A percentile compares a stretch with the other conserved stretches of the same genome.
Conservation (phyloP, 2,888 invertebrate species). For the Amitus sp. region DNA sequence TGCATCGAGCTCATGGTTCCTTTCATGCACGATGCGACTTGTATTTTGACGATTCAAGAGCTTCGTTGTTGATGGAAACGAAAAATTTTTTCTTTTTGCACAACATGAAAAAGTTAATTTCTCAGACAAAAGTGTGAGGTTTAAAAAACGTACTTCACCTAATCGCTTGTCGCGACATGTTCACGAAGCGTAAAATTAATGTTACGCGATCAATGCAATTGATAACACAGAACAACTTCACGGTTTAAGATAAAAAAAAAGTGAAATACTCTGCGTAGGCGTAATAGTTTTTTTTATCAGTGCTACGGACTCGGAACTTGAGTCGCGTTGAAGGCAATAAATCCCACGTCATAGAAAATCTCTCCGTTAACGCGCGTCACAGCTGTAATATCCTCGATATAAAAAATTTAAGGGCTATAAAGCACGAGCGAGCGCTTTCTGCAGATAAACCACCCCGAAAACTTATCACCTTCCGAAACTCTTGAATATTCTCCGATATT, state of each 20-base stretch:
- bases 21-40: too few species aligned
- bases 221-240: too few species aligned
- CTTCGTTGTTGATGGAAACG: too few species aligned
- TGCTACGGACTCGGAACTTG: not conserved
- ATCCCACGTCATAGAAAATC: not conserved
- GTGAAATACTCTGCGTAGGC: not conserved
- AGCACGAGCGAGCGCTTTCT: constrained; percentile 14
- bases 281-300: not conserved
- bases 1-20: too few species aligned
- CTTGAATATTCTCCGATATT: too few species aligned
- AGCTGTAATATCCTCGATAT: not conserved
- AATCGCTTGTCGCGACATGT: too few species aligned
- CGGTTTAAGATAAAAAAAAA: not conserved
- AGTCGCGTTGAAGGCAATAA: not conserved
- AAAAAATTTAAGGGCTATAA: constrained; percentile 28
- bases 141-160: not conserved
- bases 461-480: not conserved
- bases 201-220: too few species aligned
- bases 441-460: not conserved
- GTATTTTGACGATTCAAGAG: too few species aligned
- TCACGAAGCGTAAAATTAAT: too few species aligned
- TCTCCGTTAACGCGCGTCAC: not conserved
- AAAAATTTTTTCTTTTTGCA: not conserved
- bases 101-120: not conserved
- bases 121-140: not conserved